phyloP scores from a whole-genome alignment of 2,888 invertebrate genomes.

The Drosophila affinis region DNA sequence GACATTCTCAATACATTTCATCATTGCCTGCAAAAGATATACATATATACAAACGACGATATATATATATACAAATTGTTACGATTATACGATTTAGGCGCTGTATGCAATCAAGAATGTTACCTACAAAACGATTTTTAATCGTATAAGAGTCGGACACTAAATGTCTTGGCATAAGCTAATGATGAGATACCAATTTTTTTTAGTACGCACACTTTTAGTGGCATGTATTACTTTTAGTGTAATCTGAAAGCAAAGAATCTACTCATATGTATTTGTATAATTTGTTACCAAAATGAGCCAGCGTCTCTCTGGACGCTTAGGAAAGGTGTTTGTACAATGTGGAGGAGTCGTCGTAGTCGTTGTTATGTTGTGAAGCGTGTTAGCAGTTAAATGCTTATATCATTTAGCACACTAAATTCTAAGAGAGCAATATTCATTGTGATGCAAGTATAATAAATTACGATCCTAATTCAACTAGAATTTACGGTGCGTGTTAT shows the following conservation, averaged over 20 bases:
- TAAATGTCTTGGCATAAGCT: conserved; percentile 5
- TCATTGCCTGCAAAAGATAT: conserved; percentile 33
- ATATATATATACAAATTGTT: neutral
- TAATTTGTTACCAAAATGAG: conserved; percentile 27
- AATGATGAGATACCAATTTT: conserved; percentile 9
- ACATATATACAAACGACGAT: conserved; percentile 15
- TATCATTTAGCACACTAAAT: conserved; percentile 49
- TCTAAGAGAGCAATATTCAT: conserved; percentile 69
- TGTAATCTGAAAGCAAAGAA: conserved; percentile 12
- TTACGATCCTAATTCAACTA: conserved; percentile 2
- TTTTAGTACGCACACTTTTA: conserved; percentile 54
- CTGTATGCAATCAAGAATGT: conserved; percentile 68
- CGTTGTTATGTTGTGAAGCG: conserved; percentile 42
- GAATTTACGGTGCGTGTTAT: neutral
- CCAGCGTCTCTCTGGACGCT: conserved; percentile 16
- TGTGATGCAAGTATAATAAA: conserved; percentile 61
- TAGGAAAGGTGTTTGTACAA: conserved; percentile 9
- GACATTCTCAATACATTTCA: conserved; percentile 56
- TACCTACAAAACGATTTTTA: conserved; percentile 61
- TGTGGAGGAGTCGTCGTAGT: conserved; percentile 7
- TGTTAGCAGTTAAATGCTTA: conserved; percentile 24
- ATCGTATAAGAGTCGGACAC: conserved; percentile 30
- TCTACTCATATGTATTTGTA: conserved; percentile 16
- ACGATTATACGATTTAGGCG: conserved; percentile 45
- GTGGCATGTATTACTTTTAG: conserved; percentile 46